phyloP scores from a whole-genome alignment of 2,113 vertebrate genomes.

The Lepisosteus oculatus region DNA sequence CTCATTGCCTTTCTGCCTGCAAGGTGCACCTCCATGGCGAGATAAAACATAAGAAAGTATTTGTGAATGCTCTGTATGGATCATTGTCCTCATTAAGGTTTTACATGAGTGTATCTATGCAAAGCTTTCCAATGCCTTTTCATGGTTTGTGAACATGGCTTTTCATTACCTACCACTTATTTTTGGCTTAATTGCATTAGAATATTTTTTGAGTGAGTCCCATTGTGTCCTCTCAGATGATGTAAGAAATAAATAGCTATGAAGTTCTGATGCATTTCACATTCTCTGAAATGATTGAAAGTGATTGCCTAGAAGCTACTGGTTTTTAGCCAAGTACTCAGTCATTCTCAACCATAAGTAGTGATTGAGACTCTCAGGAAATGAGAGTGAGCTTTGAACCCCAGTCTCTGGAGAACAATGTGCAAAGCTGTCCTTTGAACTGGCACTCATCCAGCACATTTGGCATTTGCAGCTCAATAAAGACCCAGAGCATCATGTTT shows the following conservation, averaged over 20 bases:
- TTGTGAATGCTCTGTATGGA: too few relatives aligned
- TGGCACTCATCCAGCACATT: constrained; percentile 32
- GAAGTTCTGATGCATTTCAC: constrained; percentile 19
- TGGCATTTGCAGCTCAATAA: constrained; percentile 14
- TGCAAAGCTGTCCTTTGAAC: constrained; percentile 22
- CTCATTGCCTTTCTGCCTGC: too few relatives aligned
- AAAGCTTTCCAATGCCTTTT: too few relatives aligned
- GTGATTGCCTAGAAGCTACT: constrained; percentile 21
- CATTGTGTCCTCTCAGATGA: not conserved
- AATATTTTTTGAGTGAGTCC: not conserved
- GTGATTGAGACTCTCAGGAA: constrained; percentile 6
- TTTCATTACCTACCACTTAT: too few relatives aligned
- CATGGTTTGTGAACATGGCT: too few relatives aligned
- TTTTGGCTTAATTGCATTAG: too few relatives aligned
- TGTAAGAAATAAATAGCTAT: constrained; percentile 22
- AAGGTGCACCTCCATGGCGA: too few relatives aligned
- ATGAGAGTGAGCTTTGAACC: constrained; percentile 23
- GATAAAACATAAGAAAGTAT: too few relatives aligned
- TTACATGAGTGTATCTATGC: too few relatives aligned
- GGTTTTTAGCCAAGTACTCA: constrained; percentile 25
- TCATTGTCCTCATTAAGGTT: too few relatives aligned
- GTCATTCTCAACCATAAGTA: not conserved
- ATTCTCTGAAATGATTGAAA: constrained; percentile 10
- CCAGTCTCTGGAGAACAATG: constrained; percentile 24
- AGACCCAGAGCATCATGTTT: constrained; percentile 16